A percentile compares a stretch with the other conserved stretches of the same genome.
Evolutionary conservation across 2,888 invertebrate species (phyloP).

Genomic region (Thysanoteuthis rhombus): DNA sequence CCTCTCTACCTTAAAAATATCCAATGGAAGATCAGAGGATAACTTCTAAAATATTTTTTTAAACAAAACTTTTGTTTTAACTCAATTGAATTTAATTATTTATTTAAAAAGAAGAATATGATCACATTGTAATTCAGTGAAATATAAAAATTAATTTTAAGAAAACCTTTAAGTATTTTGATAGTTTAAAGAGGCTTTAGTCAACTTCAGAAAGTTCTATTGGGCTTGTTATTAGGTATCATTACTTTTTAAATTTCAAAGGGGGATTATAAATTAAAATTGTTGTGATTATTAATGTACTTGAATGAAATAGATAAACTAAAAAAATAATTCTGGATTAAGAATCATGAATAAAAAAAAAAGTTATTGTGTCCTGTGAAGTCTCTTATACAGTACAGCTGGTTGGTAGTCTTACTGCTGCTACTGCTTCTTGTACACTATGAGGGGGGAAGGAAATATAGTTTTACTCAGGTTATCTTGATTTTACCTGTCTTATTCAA

Average conservation of each 20-base stretch:
- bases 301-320: not conserved
- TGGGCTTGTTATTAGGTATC: not conserved
- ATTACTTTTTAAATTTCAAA: not conserved
- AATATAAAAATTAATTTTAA: not conserved
- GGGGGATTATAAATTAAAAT: not conserved
- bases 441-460: not conserved
- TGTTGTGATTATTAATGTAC: not conserved
- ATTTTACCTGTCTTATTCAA: constrained; percentile 12
- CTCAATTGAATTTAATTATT: not conserved
- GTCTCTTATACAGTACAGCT: not conserved
- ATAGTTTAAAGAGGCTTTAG: not conserved
- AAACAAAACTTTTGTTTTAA: not conserved
- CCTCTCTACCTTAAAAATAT: not conserved
- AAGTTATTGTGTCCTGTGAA: not conserved
- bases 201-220: not conserved
- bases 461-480: not conserved
- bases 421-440: not conserved
- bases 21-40: not conserved
- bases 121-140: not conserved
- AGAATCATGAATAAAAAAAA: not conserved
- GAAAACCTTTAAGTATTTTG: not conserved
- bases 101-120: not conserved
- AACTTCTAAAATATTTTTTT: not conserved
- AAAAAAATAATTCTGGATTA: not conserved
- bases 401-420: not conserved